A percentile compares a stretch with the other conserved stretches of the same genome.
phyloP scores from a whole-genome alignment of 2,797 vertebrate species.

The Enteromius anoplus region DNA sequence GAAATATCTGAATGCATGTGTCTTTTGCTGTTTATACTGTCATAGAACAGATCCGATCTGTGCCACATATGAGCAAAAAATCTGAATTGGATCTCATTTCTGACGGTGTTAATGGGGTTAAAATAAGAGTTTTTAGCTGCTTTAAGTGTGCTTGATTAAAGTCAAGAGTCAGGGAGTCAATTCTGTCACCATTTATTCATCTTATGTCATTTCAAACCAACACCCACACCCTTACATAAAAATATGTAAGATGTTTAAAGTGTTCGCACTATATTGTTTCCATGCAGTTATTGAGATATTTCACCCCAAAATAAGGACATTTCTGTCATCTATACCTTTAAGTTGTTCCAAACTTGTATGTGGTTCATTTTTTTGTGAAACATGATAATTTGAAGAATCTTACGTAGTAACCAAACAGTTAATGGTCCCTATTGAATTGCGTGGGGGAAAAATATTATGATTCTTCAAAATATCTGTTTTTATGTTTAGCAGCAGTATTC shows the following conservation, averaged over 20 bases:
- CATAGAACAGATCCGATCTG: too few species aligned
- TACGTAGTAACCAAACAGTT: neutral
- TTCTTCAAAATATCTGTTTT: neutral
- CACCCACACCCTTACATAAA: neutral
- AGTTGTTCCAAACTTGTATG: neutral
- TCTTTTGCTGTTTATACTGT: too few species aligned
- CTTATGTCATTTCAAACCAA: neutral
- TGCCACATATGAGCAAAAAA: too few species aligned
- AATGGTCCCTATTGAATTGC: neutral
- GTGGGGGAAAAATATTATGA: neutral
- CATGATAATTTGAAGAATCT: neutral
- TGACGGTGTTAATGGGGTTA: too few species aligned
- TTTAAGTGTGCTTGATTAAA: too few species aligned
- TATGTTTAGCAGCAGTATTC: neutral
- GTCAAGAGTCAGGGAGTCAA: too few species aligned
- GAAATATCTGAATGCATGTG: too few species aligned
- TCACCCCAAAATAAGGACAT: neutral
- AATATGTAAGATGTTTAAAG: neutral
- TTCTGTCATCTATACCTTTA: neutral
- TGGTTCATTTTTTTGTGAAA: neutral
- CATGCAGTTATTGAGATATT: neutral
- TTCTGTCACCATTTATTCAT: neutral
- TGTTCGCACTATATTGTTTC: neutral
- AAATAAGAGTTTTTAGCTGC: too few species aligned
- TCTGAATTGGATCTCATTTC: too few species aligned